Conservation (phyloP, 2,797 vertebrate genomes). For the Macropodus opercularis region DNA sequence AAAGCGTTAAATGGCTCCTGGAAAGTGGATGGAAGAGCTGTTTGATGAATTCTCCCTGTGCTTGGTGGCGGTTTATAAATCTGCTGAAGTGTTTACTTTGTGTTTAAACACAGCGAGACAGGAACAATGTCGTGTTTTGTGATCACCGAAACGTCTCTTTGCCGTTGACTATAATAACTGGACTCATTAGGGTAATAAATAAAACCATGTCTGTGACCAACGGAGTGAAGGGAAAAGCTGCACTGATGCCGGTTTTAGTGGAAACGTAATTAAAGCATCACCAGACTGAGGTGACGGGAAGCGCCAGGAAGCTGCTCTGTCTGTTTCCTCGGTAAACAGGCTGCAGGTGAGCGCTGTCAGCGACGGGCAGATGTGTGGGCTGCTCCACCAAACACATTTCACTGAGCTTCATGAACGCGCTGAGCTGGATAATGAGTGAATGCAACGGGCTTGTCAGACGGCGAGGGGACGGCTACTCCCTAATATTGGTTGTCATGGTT, state of each 20-base stretch:
- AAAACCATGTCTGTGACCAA: background rate
- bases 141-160: background rate
- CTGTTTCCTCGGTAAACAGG: background rate
- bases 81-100: background rate
- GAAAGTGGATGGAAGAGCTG: background rate
- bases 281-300: background rate
- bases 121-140: background rate
- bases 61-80: background rate
- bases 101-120: background rate
- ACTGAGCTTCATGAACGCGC: background rate
- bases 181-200: background rate
- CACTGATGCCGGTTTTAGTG: too few species aligned
- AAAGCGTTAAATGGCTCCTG: slow-evolving; percentile 28
- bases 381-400: slow-evolving; percentile 2
- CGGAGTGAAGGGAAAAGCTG: background rate
- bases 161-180: background rate
- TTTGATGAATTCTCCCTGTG: slow-evolving; percentile 1
- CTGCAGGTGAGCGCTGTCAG: background rate
- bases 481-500: too few species aligned
- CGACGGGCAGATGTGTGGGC: background rate
- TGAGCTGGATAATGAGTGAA: slow-evolving; percentile 5
- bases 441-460: background rate
- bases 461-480: too few species aligned
- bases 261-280: background rate
- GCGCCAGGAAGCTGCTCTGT: background rate